Evolutionary conservation across 1,140 invertebrate genomes (phyloP).

Genomic region (Meloidogyne hapla): DNA sequence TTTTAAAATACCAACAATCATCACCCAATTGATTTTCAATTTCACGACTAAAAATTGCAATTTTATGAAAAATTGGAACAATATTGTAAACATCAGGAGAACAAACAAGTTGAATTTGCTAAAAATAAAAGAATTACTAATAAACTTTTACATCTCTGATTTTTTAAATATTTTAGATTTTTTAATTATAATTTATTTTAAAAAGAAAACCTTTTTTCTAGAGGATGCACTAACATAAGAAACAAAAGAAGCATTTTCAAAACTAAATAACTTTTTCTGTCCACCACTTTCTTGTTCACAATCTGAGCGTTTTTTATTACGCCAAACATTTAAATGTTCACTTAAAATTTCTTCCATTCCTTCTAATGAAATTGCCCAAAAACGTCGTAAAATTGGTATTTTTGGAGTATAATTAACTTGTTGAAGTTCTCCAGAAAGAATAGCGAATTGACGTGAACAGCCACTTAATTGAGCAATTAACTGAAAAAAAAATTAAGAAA

Average conservation of each 20-base stretch:
- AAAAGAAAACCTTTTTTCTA: constrained; percentile 31
- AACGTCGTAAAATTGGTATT: constrained; percentile 35
- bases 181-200: too few relatives aligned
- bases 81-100: constrained; percentile 56
- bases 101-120: constrained; percentile 55
- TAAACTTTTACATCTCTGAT: too few relatives aligned
- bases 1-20: constrained; percentile 11
- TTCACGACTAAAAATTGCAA: constrained; percentile 48
- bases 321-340: constrained; percentile 57
- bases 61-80: constrained; percentile 50
- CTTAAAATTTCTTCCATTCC: constrained; percentile 46
- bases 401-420: background rate
- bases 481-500: too few relatives aligned
- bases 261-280: constrained; percentile 46
- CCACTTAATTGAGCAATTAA: constrained; percentile 15
- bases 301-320: constrained; percentile 22
- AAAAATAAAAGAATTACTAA: constrained; percentile 15
- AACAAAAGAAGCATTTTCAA: constrained; percentile 52
- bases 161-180: too few relatives aligned
- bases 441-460: constrained; percentile 21
- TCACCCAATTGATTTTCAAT: constrained; percentile 48
- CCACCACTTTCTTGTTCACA: constrained; percentile 14
- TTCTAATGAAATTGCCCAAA: constrained; percentile 49
- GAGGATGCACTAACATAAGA: constrained; percentile 40
- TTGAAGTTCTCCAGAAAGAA: constrained; percentile 32